A percentile compares a stretch with the other conserved stretches of the same genome.
phyloP scores from a whole-genome alignment of 2,888 invertebrate species.

The Apoda limacodes region DNA sequence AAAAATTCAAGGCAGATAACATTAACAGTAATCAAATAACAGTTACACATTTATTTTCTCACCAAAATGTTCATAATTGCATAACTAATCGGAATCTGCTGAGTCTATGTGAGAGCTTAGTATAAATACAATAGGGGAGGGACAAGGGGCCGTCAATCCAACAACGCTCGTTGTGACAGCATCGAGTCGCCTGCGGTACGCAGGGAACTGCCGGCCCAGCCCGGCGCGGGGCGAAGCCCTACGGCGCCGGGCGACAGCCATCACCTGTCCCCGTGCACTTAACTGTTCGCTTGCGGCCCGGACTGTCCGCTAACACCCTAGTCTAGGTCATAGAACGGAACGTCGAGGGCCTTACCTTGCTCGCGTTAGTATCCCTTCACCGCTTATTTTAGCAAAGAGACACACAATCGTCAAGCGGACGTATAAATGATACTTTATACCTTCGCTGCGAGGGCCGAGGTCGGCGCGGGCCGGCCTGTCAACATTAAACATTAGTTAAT shows the following conservation, averaged over 20 bases:
- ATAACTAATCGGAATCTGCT: too few relatives aligned
- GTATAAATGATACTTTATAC: too few relatives aligned
- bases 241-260: constrained; percentile 7
- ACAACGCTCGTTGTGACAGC: constrained; percentile 65
- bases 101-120: constrained; percentile 22
- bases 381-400: background rate
- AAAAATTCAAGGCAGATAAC: constrained; percentile 60
- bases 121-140: too few relatives aligned
- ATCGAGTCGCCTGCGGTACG: constrained; percentile 24
- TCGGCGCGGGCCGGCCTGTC: too few relatives aligned
- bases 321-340: background rate
- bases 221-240: constrained; percentile 22
- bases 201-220: constrained; percentile 73
- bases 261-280: constrained; percentile 23
- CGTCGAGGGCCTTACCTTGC: background rate
- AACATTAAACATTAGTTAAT: too few relatives aligned
- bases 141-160: constrained; percentile 70
- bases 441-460: too few relatives aligned
- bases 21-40: constrained; percentile 39
- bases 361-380: background rate
- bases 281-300: too few relatives aligned
- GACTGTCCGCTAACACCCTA: too few relatives aligned
- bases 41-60: constrained; percentile 33
- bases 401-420: too few relatives aligned
- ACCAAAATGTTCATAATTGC: too few relatives aligned